phyloP scores from a whole-genome alignment of 2,113 vertebrate genomes.

The Actenoides lindsayi region DNA sequence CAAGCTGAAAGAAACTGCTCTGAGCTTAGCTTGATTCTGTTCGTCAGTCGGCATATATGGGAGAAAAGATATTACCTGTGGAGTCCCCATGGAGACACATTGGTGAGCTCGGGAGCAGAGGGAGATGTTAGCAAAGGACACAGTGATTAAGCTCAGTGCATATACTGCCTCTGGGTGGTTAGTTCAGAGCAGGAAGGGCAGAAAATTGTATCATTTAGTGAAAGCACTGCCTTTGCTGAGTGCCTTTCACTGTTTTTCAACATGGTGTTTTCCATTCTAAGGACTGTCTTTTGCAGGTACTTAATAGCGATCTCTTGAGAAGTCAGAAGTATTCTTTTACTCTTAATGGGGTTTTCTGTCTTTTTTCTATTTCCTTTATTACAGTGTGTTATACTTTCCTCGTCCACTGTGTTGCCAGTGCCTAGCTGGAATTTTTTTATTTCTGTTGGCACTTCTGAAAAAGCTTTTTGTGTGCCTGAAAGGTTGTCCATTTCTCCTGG shows the following conservation, averaged over 20 bases:
- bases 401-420: not conserved
- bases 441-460: not conserved
- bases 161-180: not conserved
- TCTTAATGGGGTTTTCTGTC: constrained; percentile 3
- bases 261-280: not conserved
- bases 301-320: not conserved
- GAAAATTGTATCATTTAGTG: not conserved
- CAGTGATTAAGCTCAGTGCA: not conserved
- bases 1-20: not conserved
- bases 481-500: not conserved
- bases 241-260: not conserved
- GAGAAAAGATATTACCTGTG: not conserved
- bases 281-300: not conserved
- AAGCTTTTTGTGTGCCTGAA: not conserved
- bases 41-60: not conserved
- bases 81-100: not conserved
- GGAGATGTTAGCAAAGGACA: not conserved
- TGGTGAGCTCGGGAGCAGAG: not conserved
- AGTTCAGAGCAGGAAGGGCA: not conserved
- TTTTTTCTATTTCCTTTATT: constrained; percentile 34
- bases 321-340: not conserved
- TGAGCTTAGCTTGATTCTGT: not conserved
- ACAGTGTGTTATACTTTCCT: not conserved
- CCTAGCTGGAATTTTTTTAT: not conserved
- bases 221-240: not conserved